These are phyloP conservation scores for Chascanopsetta lugubris DNA, from an alignment of 2,113 vertebrate species.

Conservation along the genomic window DNA sequence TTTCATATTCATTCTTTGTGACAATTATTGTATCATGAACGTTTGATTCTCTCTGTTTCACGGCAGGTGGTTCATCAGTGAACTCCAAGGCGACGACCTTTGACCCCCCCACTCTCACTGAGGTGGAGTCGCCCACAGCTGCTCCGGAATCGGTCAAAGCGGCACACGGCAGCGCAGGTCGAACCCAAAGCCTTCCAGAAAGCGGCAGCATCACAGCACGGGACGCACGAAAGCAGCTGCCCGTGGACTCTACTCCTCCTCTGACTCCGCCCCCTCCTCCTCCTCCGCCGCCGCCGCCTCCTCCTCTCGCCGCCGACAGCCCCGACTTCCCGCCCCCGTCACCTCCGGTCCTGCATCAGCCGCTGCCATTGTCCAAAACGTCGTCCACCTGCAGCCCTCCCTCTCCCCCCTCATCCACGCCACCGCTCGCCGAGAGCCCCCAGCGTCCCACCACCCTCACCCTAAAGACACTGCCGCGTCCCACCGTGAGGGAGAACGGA, in stretches of 20 bases:
- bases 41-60: constrained; percentile 8
- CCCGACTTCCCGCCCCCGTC: constrained; percentile 49
- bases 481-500: constrained; percentile 68
- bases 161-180: constrained; percentile 24
- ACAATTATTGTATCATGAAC: no score
- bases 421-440: constrained; percentile 47
- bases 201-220: constrained; percentile 31
- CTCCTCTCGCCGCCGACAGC: constrained; percentile 24
- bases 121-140: constrained; percentile 1
- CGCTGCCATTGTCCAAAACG: constrained; percentile 38
- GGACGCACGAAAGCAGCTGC: constrained; percentile 30
- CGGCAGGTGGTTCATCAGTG: constrained; percentile 63
- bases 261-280: constrained; percentile 30
- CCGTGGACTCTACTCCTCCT: constrained; percentile 31
- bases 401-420: constrained; percentile 37
- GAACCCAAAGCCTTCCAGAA: constrained; percentile 61
- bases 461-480: constrained; percentile 72
- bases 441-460: constrained; percentile 71
- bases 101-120: constrained; percentile 25
- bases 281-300: constrained; percentile 33
- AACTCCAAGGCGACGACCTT: constrained; percentile 21
- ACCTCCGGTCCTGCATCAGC: constrained; percentile 30
- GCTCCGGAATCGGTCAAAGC: not conserved
- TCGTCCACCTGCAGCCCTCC: constrained; percentile 26
- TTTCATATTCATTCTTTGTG: not conserved